Conservation (phyloP, 2,797 vertebrate genomes). For the Manis javanica region DNA sequence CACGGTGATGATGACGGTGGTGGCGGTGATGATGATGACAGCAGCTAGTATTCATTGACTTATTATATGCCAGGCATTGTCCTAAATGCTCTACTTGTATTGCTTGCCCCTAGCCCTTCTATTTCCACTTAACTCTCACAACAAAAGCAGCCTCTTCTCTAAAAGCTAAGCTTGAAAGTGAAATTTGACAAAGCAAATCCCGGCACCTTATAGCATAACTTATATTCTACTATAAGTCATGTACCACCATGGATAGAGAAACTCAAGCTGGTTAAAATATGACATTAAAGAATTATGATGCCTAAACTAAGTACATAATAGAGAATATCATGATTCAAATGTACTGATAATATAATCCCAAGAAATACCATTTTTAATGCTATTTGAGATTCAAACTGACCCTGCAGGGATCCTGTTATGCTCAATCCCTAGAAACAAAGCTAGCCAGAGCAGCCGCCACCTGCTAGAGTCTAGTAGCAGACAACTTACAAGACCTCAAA, state of each 20-base stretch:
- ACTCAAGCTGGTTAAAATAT: not conserved
- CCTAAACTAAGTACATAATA: not conserved
- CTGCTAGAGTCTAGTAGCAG: not conserved
- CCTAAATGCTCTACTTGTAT: not conserved
- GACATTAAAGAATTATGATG: not conserved
- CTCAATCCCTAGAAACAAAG: not conserved
- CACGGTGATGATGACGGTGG: fast-evolving
- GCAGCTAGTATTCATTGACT: not conserved
- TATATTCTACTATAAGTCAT: not conserved
- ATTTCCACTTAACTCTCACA: not conserved
- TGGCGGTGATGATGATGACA: fast-evolving
- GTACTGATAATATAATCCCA: not conserved
- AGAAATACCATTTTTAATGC: not conserved
- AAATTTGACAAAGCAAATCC: not conserved
- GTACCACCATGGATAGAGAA: not conserved
- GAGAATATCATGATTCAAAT: not conserved
- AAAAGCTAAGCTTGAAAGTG: not conserved
- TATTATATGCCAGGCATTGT: not conserved
- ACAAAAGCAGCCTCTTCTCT: not conserved
- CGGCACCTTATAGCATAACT: not conserved
- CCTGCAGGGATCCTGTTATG: fast-evolving
- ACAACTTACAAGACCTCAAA: not conserved
- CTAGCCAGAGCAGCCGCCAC: not conserved
- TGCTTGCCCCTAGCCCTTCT: not conserved
- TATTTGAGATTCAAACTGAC: not conserved